Evolutionary conservation across 1,140 invertebrate species (phyloP).

Genomic region (Meloidogyne exigua): DNA sequence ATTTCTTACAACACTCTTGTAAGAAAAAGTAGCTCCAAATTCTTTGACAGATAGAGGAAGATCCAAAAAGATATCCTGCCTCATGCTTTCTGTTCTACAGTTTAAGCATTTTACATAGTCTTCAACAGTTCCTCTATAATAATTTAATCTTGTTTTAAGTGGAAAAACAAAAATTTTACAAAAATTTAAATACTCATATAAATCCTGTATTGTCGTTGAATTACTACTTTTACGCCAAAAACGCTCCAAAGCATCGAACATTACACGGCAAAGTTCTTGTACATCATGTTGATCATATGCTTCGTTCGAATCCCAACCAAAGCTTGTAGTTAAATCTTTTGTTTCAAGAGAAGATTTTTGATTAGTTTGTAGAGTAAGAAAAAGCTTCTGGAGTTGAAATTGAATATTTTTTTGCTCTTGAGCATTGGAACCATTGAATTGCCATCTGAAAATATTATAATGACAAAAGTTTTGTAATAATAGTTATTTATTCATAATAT

Average conservation of each 20-base stretch:
- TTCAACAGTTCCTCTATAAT: slow-evolving; percentile 75
- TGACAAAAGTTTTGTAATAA: too few relatives aligned
- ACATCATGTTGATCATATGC: slow-evolving; percentile 91
- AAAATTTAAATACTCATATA: slow-evolving; percentile 70
- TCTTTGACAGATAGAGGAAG: slow-evolving; percentile 82
- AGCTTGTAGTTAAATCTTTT: slow-evolving; percentile 81
- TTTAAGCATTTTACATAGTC: slow-evolving; percentile 88
- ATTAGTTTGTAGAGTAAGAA: slow-evolving; percentile 78
- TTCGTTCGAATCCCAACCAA: slow-evolving; percentile 84
- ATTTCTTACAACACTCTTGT: slow-evolving; percentile 75
- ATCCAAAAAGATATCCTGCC: slow-evolving; percentile 82
- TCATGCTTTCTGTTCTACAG: slow-evolving; percentile 79
- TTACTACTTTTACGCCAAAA: slow-evolving; percentile 78
- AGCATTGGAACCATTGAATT: slow-evolving; percentile 73
- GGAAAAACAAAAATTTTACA: not conserved
- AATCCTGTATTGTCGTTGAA: slow-evolving; percentile 77
- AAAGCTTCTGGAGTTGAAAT: slow-evolving; percentile 82
- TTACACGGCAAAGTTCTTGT: slow-evolving; percentile 83
- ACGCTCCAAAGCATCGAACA: slow-evolving; percentile 86
- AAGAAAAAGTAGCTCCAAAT: slow-evolving; percentile 77
- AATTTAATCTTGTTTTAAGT: slow-evolving; percentile 49
- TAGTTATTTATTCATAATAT: too few relatives aligned
- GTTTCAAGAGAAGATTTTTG: slow-evolving; percentile 74
- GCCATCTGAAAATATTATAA: slow-evolving; percentile 68
- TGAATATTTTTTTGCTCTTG: slow-evolving; percentile 74